Base-by-base conservation (phyloP, 2,888 invertebrate genomes). In the Eumerus sabulonum region DNA sequence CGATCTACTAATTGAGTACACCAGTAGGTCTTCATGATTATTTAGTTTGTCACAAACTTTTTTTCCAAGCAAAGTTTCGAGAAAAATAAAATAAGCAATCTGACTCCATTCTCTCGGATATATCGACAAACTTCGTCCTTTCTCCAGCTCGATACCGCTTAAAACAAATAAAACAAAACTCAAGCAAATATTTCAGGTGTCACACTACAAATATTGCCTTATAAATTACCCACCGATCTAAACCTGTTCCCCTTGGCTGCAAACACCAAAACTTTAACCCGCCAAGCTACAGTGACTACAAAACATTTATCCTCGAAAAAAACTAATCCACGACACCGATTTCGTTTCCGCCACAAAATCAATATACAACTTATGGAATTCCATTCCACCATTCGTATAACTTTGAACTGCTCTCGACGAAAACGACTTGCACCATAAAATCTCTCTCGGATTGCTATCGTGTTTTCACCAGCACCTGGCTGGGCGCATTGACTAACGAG, bases 331-430 rank as follows among this genome's bases (percentile, higher is more conserved):
- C 18, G 47, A 62, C 60, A 74, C 27, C 68, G 68, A 68, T 60
- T 67, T 36, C 48, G 35, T 17, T 16, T 13, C 51, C 18, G 18
- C 48, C 12, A 35, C 40, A 56, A 62, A 63, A 70, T 76, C 70
- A 63, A 70, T 63, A 44, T 57, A 45, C 60, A 63, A 76, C 74
- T 63, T 73, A 62, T 73, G 67, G 44, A 57, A 51, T 64, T 68
- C 44, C 40, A 12, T 62, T 56, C 27, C 44, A 35, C 16, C 40
- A 27, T 70, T 57, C 38, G 12, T 63, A 50, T 18, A 56, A 62
- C 42, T 27, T 7, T n/a, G 38, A 63, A 53, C 57, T 50, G n/a
- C 19, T n/a, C 1, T 27, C 35, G 16, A 40, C 45, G n/a, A n/a
- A 38, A 40, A 50, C 11, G 1, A 50, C 68, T n/a, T 9, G 7